Percentiles rank a stretch among this genome's conserved stretches.
Conservation (phyloP, 2,797 vertebrate species). For the Pangasius larnaudii region DNA sequence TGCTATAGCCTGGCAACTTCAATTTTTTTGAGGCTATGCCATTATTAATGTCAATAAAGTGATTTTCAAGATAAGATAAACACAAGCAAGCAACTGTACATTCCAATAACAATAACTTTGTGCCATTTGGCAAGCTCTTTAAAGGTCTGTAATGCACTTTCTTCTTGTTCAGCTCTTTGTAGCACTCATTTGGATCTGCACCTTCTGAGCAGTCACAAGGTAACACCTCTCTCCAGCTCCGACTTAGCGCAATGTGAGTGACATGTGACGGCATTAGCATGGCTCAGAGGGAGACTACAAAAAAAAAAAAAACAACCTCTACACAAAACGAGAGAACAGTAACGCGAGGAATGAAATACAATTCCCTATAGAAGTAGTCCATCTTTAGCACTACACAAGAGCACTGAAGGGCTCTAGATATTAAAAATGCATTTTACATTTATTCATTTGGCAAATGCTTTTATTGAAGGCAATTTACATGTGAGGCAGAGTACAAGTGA, state of each 20-base stretch:
- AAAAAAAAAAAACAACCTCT: conserved; percentile 10
- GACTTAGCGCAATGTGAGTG: conserved; percentile 71
- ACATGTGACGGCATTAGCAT: conserved; percentile 77
- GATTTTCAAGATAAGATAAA: background rate
- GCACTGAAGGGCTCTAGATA: background rate
- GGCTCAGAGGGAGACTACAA: conserved; percentile 50
- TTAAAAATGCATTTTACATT: conserved; percentile 4
- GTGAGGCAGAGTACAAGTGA: background rate
- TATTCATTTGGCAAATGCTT: conserved; percentile 10
- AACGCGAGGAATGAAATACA: conserved; percentile 55
- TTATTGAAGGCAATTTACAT: background rate
- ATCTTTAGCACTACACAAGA: background rate
- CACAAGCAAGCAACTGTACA: background rate
- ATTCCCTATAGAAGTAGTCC: background rate
- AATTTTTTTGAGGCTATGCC: background rate
- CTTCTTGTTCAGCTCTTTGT: conserved; percentile 6
- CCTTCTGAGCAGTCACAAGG: conserved; percentile 68
- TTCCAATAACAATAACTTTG: too few species aligned
- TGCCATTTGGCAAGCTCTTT: background rate
- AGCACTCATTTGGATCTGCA: conserved; percentile 21
- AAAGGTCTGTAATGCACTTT: background rate
- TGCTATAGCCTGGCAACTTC: too few species aligned
- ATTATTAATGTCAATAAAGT: background rate
- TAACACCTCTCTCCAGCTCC: conserved; percentile 63
- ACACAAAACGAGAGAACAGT: conserved; percentile 32